Percentiles rank a stretch among this genome's conserved stretches.
Conservation (phyloP, 2,888 invertebrate genomes). For the Lepidochrysops patricia region DNA sequence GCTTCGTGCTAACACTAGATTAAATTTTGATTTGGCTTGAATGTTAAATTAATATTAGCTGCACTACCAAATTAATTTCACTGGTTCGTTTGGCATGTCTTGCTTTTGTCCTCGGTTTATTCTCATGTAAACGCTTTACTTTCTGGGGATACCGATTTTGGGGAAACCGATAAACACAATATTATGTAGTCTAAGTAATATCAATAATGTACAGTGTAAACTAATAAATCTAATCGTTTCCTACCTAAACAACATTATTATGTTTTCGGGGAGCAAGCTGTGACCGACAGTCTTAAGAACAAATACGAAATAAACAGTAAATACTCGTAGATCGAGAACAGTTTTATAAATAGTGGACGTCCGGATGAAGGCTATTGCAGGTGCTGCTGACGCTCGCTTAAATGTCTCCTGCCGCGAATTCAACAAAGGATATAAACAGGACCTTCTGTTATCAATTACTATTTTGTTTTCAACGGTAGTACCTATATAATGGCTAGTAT, state of each 20-base stretch:
- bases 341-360: conserved; percentile 6
- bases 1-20: background rate
- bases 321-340: background rate
- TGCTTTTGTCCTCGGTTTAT: too few relatives aligned
- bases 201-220: too few relatives aligned
- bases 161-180: too few relatives aligned
- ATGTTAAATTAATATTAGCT: background rate
- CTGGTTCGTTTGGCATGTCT: too few relatives aligned
- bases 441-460: background rate
- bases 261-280: background rate
- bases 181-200: too few relatives aligned
- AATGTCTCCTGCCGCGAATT: background rate
- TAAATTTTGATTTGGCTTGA: background rate
- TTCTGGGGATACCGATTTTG: too few relatives aligned
- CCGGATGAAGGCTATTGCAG: conserved; percentile 9
- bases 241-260: background rate
- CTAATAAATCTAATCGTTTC: too few relatives aligned
- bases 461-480: background rate
- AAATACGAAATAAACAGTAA: background rate
- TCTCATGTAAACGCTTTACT: too few relatives aligned
- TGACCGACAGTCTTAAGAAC: too few relatives aligned
- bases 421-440: background rate
- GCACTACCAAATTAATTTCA: too few relatives aligned
- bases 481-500: too few relatives aligned
- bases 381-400: background rate